Percentiles rank a stretch among this genome's conserved stretches.
phyloP scores from a whole-genome alignment of 2,113 vertebrate species.

The Siphamia tubifer region DNA sequence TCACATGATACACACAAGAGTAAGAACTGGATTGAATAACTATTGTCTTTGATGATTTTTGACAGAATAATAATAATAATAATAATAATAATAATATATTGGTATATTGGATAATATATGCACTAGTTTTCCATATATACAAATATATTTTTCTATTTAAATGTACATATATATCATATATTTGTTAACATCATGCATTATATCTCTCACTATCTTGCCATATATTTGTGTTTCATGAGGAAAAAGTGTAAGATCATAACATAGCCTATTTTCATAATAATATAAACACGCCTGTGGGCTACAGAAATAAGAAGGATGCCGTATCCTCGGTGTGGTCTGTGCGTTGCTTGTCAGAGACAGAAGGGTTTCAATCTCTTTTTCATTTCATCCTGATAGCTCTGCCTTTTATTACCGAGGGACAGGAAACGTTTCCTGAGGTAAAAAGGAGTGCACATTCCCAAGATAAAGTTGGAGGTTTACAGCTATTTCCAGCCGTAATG shows the following conservation, averaged over 20 bases:
- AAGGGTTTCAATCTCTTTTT: conserved; percentile 79
- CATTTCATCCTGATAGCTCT: conserved; percentile 75
- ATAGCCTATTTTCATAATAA: conserved; percentile 67
- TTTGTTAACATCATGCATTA: no score
- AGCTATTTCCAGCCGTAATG: conserved; percentile 86
- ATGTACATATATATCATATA: no score
- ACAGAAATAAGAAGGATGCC: conserved; percentile 51
- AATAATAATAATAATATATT: no score
- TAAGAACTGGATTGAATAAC: no score
- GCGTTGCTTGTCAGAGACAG: conserved; percentile 58
- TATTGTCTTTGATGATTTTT: no score
- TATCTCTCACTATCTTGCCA: no score
- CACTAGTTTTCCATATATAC: no score
- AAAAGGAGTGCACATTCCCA: conserved; percentile 75
- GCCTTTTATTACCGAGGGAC: conserved; percentile 75
- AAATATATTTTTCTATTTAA: no score
- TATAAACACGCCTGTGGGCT: conserved; percentile 69
- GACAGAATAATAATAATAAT: no score
- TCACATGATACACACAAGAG: no score
- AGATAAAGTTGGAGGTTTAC: conserved; percentile 82
- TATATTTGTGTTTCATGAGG: no score
- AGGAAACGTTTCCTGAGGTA: conserved; percentile 73
- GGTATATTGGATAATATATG: no score
- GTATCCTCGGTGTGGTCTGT: conserved; percentile 41
- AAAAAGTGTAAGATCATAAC: conserved; percentile 62